A percentile compares a stretch with the other conserved stretches of the same genome.
These are phyloP conservation scores for Natrix natrix DNA, from an alignment of 2,797 vertebrate genomes.

Conservation along the genomic window DNA sequence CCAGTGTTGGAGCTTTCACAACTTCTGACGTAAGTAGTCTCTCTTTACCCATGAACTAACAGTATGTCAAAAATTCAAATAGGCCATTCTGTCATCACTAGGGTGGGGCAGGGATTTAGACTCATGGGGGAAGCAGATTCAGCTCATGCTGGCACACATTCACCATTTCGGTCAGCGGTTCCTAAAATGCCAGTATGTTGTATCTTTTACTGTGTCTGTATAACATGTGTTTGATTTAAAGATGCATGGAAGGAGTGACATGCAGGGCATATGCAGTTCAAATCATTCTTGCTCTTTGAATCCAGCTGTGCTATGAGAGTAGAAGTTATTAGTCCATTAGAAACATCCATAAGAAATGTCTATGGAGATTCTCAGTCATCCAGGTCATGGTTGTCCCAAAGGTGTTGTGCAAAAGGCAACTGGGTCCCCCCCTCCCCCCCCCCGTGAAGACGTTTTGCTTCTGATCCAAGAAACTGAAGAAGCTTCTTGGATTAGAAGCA, in stretches of 20 bases:
- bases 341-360: background rate
- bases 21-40: background rate
- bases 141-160: background rate
- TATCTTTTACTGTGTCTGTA: background rate
- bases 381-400: too few relatives aligned
- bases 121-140: background rate
- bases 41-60: background rate
- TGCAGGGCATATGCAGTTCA: background rate
- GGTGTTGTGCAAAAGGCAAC: too few relatives aligned
- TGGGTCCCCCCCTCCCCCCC: too few relatives aligned
- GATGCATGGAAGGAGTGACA: background rate
- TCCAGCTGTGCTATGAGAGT: background rate
- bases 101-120: background rate
- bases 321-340: background rate
- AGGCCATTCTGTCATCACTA: background rate
- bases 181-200: background rate
- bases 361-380: too few relatives aligned
- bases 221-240: background rate
- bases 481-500: too few relatives aligned
- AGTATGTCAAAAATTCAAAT: background rate
- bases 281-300: background rate
- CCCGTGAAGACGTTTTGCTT: too few relatives aligned
- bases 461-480: too few relatives aligned
- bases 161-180: background rate
- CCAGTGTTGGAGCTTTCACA: too few relatives aligned